Conservation (phyloP, 1,140 invertebrate species). For the Ericerus pela region DNA sequence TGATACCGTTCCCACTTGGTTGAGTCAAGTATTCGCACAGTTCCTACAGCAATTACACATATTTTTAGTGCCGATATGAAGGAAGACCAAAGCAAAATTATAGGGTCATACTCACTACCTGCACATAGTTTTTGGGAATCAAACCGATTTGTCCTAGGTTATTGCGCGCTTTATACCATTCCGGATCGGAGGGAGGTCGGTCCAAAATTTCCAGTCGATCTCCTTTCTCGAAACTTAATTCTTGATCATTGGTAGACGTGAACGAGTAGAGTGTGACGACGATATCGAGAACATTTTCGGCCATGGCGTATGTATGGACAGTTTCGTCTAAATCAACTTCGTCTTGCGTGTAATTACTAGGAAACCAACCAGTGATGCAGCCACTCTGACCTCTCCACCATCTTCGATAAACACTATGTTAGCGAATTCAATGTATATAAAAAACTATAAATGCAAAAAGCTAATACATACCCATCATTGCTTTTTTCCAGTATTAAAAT, state of each 20-base stretch:
- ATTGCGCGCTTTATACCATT: constrained; percentile 93
- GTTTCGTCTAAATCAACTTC: constrained; percentile 66
- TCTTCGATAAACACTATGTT: constrained; percentile 29
- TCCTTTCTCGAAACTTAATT: constrained; percentile 91
- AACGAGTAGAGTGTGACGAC: constrained; percentile 89
- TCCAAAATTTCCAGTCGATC: constrained; percentile 89
- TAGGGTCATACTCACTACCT: constrained; percentile 28
- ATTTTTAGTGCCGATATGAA: background rate
- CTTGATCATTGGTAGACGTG: constrained; percentile 88
- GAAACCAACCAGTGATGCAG: constrained; percentile 82
- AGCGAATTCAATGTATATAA: background rate
- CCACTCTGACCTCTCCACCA: constrained; percentile 95
- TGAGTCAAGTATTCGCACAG: constrained; percentile 73
- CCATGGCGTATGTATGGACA: constrained; percentile 79
- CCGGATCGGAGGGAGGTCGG: constrained; percentile 87
- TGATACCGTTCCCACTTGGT: constrained; percentile 34
- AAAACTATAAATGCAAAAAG: background rate
- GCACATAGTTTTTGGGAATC: constrained; percentile 92
- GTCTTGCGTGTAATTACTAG: constrained; percentile 93
- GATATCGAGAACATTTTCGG: constrained; percentile 83
- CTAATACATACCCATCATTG: constrained; percentile 55
- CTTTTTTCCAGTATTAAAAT: constrained; percentile 96
- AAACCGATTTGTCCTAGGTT: constrained; percentile 78
- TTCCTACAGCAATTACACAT: constrained; percentile 36
- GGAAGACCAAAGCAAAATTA: background rate